Conservation (phyloP, 2,888 invertebrate species). For the Keiferia lycopersicella region DNA sequence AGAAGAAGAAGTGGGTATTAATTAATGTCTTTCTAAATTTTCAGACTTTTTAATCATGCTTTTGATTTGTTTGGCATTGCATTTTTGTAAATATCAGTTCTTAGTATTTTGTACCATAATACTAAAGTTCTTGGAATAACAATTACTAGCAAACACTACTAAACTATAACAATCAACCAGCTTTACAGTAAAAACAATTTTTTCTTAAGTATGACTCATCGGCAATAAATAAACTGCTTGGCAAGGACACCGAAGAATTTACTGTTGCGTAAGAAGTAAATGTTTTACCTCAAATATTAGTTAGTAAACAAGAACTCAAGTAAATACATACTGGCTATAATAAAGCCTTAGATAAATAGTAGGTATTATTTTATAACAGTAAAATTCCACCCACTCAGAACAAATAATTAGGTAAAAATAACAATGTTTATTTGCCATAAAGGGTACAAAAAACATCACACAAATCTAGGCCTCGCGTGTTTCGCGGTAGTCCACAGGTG, state of each 20-base stretch:
- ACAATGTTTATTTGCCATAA: too few relatives aligned
- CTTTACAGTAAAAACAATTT: background rate
- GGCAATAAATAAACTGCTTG: slow-evolving; percentile 23
- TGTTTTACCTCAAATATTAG: slow-evolving; percentile 6
- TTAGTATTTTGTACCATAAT: too few relatives aligned
- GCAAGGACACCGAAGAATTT: slow-evolving; percentile 1
- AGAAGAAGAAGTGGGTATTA: too few relatives aligned
- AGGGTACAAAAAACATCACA: too few relatives aligned
- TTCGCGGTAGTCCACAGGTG: too few relatives aligned
- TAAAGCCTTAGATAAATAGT: background rate
- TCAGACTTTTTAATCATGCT: too few relatives aligned
- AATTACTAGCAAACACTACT: background rate
- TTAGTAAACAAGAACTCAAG: background rate
- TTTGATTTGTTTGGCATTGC: too few relatives aligned
- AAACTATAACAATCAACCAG: background rate
- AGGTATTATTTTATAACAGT: background rate
- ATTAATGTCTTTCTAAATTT: too few relatives aligned
- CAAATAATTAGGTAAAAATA: too few relatives aligned
- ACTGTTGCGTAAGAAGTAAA: background rate
- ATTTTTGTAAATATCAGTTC: too few relatives aligned
- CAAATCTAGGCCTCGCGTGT: too few relatives aligned
- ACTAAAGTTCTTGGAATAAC: background rate
- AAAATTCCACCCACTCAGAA: background rate
- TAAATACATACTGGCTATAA: background rate
- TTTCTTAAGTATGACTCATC: slow-evolving; percentile 2